Base-by-base conservation (phyloP, 2,797 vertebrate species). In the Euthynnus affinis region DNA sequence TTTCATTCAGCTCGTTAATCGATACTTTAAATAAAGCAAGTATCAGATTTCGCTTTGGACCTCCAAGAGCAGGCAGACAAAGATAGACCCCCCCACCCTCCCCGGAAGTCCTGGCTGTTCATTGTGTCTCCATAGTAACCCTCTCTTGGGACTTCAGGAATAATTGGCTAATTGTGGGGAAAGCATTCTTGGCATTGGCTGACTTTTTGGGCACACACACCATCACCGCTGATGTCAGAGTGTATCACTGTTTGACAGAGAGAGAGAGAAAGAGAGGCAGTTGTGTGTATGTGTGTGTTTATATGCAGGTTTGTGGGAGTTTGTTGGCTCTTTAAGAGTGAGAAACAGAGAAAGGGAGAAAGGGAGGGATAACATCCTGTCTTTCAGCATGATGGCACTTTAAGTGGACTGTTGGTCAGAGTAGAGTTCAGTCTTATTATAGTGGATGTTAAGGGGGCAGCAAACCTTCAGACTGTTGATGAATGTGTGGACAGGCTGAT, bases 371-470 rank as follows among this genome's bases (percentile, higher is more conserved):
- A 74, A 80, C 59, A 23, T 44, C 40, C 52, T 52, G 79, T 88
- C 68, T 74, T 84, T 27, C 22, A 53, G 40, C 65, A 74, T 23
- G 37, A 68, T 68, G 81, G 73, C 59, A 83, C 82, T 86, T 80
- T 77, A 88, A 91, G 88, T 90, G 87, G 85, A 84, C 58, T 9
- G 42, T 78, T 65, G 71, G 67, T 88, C 80, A 60, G 71, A 79
- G 83, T 46, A 40, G 74, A 74, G 74, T 73, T 81, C n/a, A 8
- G 72, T 71, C 76, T 87, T 92, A 91, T 92, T 94, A 91, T 91
- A 85, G 92, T 81, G 73, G 51, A 64, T 20, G 65, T 23, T 14
- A 34, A 69, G 61, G 58, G 61, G 46, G n/a, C 32, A 32, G 71
- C 53, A 34, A 70, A 84, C 64, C 79, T 51, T 71, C 64, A 60